A percentile compares a stretch with the other conserved stretches of the same genome.
Evolutionary conservation across 2,113 vertebrate species (phyloP).

Genomic region (Brachyhypopomus occidentalis): DNA sequence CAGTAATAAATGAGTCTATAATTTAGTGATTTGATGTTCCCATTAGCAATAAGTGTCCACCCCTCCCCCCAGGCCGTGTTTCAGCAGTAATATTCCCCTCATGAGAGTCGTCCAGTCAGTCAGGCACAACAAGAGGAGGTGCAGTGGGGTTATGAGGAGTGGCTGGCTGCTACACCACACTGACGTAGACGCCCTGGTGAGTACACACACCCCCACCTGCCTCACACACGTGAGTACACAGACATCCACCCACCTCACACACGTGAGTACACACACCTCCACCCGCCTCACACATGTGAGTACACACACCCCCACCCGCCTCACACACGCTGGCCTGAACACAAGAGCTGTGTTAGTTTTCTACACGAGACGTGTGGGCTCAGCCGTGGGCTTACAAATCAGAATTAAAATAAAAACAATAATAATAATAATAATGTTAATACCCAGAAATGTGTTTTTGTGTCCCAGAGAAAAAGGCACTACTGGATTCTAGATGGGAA

Average conservation of each 20-base stretch:
- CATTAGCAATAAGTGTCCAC: no score
- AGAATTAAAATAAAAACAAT: no score
- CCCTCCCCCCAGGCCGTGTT: constrained; percentile 63
- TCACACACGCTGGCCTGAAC: background rate
- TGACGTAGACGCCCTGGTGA: constrained; percentile 70
- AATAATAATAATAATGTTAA: background rate
- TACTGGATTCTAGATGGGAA: constrained; percentile 76
- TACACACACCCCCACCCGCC: background rate
- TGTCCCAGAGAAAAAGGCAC: constrained; percentile 73
- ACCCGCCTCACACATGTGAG: no score
- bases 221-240: background rate
- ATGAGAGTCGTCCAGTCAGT: constrained; percentile 76
- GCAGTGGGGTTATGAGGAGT: constrained; percentile 63
- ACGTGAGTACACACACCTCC: constrained; percentile 54
- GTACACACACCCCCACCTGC: background rate
- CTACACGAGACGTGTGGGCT: background rate
- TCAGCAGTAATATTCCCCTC: constrained; percentile 75
- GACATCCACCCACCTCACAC: constrained; percentile 5
- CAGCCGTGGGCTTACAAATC: background rate
- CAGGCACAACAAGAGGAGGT: constrained; percentile 66
- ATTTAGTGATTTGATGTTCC: no score
- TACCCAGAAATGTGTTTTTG: constrained; percentile 6
- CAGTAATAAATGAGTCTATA: no score
- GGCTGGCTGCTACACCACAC: constrained; percentile 76
- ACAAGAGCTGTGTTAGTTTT: background rate